Conservation (phyloP, 2,797 vertebrate genomes). For the Diglossa cyanea region DNA sequence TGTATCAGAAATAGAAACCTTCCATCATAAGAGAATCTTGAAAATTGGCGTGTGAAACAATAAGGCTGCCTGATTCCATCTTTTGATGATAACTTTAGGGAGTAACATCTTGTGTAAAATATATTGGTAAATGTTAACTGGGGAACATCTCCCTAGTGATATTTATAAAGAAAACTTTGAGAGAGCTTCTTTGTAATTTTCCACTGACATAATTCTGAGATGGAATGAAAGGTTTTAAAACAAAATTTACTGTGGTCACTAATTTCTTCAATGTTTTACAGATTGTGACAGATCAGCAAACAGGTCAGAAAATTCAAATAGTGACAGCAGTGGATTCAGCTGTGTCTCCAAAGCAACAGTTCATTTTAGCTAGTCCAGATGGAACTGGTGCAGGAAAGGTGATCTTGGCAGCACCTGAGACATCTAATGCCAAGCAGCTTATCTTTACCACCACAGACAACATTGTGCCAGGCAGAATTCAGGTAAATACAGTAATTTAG, state of each 20-base stretch:
- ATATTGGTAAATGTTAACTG: neutral
- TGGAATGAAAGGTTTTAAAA: neutral
- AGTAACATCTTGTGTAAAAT: neutral
- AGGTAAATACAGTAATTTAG: constrained; percentile 77
- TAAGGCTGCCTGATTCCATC: neutral
- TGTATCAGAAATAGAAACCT: neutral
- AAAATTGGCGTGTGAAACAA: neutral
- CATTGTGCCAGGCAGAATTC: constrained; percentile 93
- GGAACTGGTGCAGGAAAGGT: constrained; percentile 91
- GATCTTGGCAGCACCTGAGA: constrained; percentile 90
- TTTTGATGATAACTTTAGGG: neutral
- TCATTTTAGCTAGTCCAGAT: constrained; percentile 92
- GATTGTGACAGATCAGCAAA: constrained; percentile 98
- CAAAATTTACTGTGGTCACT: neutral
- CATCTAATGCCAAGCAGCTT: constrained; percentile 89
- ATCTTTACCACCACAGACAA: constrained; percentile 94
- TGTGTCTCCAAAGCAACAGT: constrained; percentile 88
- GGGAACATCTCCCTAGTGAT: neutral
- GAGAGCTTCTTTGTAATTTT: neutral
- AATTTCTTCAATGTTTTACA: constrained; percentile 67
- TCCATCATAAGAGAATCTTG: neutral
- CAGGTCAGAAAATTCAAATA: constrained; percentile 96
- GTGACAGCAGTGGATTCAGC: constrained; percentile 92
- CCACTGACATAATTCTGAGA: neutral
- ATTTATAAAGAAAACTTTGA: neutral